These are phyloP conservation scores for Epinotia brunnichana DNA, from an alignment of 2,888 invertebrate species.

Conservation along the genomic window DNA sequence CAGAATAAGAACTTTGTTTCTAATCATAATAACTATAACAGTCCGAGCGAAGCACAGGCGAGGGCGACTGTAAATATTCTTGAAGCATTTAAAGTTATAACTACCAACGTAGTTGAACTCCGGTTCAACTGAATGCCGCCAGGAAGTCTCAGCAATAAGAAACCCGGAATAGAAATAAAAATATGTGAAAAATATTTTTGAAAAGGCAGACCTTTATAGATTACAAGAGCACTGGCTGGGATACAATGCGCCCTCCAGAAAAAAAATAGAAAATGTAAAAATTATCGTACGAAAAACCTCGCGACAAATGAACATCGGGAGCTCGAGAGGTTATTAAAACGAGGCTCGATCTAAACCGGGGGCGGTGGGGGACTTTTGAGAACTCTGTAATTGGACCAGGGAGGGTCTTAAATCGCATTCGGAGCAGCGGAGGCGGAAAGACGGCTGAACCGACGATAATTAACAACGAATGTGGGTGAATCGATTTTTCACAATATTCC, in stretches of 20 bases:
- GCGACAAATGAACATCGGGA: constrained; percentile 83
- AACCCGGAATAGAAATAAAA: constrained; percentile 17
- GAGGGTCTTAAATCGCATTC: constrained; percentile 82
- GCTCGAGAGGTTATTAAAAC: constrained; percentile 83
- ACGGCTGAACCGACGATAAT: constrained; percentile 82
- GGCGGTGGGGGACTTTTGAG: constrained; percentile 73
- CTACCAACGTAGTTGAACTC: background rate
- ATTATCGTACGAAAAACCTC: constrained; percentile 79
- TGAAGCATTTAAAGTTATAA: constrained; percentile 1
- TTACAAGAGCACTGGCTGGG: constrained; percentile 55
- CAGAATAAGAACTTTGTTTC: background rate
- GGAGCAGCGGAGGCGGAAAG: constrained; percentile 80
- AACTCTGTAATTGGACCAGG: constrained; percentile 82
- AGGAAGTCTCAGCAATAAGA: background rate
- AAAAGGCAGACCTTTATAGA: constrained; percentile 48
- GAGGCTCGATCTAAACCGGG: constrained; percentile 81
- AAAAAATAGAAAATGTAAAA: constrained; percentile 64
- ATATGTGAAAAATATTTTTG: constrained; percentile 49
- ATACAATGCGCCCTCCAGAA: constrained; percentile 61
- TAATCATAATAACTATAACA: background rate
- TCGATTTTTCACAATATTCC: constrained; percentile 72
- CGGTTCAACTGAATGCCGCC: background rate
- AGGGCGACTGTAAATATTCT: background rate
- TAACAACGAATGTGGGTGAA: constrained; percentile 84
- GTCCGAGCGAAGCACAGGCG: background rate